Evolutionary conservation across 2,113 vertebrate genomes (phyloP).

Genomic region (Lepus europaeus): DNA sequence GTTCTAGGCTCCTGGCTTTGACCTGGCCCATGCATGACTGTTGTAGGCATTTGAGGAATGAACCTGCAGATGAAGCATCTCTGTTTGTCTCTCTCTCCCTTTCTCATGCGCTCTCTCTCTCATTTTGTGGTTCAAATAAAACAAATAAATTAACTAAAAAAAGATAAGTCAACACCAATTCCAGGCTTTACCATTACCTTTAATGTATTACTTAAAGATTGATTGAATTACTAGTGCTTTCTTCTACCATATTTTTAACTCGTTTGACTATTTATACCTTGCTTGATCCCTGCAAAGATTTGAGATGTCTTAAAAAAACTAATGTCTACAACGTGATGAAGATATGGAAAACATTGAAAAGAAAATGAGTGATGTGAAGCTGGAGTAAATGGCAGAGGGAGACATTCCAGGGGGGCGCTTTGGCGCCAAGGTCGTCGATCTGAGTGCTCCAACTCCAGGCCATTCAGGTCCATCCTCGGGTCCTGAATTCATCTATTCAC

Average conservation of each 20-base stretch:
- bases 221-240: background rate
- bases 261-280: background rate
- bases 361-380: background rate
- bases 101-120: too few relatives aligned
- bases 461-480: background rate
- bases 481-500: background rate
- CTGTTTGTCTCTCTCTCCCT: too few relatives aligned
- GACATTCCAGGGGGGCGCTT: background rate
- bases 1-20: too few relatives aligned
- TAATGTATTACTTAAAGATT: background rate
- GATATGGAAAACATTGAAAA: background rate
- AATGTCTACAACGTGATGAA: background rate
- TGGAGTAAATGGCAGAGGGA: background rate
- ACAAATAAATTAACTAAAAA: background rate
- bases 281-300: background rate
- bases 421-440: background rate
- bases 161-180: background rate
- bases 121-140: too few relatives aligned
- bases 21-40: too few relatives aligned
- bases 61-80: too few relatives aligned
- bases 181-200: background rate
- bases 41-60: too few relatives aligned
- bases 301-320: slow-evolving; percentile 8
- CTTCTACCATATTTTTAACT: background rate
- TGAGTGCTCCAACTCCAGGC: background rate